Base-by-base conservation (phyloP, 2,888 invertebrate genomes). In the Notodonta dromedarius region DNA sequence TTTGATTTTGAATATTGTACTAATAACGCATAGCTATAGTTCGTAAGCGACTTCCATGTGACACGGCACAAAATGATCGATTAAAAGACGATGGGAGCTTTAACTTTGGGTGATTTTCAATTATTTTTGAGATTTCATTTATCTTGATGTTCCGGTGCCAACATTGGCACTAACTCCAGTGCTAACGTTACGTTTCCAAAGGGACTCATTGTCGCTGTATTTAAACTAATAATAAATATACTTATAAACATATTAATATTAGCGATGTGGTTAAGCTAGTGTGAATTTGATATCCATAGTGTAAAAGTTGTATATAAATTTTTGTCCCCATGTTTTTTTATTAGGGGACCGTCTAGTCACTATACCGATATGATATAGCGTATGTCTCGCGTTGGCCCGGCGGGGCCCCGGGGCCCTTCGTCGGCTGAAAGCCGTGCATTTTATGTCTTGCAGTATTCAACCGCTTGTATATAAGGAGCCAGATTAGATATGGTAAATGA, bases 291-390 rank as follows among this genome's bases (percentile, higher is more conserved):
- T 90, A 88, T 86, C 84, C 79, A 81, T 86, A 86, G 82, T 84
- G 79, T 85, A 73, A 83, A 73, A 83, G 69, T 66, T 91, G 91
- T 91, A 91, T 83, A 91, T 91, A 79, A 62, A 76, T 56, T 70
- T 73, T 79, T 73, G 80, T 84, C 84, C 88, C 83, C 83, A 76
- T 60, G 24, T 69, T 35, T 73, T 78, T 75, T 70, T 70, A 77
- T 78, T 67, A 62, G 81, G 86, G 88, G 90, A 76, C 73, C 70
- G 76, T 92, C 93, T 93, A 93, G 93, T 93, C 93, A 93, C 86
- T 90, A 87, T 82, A 71, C 82, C 79, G 81, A 76, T 79, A 81
- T 84, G 71, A 74, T 71, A 72, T 71, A 71, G 66, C 63, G 73
- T 82, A 71, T 70, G 68, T 69, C 71, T 71, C 58, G 61, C 50